Percentiles rank a stretch among this genome's conserved stretches.
phyloP scores from a whole-genome alignment of 2,797 vertebrate species.

The Myotis vivesi region DNA sequence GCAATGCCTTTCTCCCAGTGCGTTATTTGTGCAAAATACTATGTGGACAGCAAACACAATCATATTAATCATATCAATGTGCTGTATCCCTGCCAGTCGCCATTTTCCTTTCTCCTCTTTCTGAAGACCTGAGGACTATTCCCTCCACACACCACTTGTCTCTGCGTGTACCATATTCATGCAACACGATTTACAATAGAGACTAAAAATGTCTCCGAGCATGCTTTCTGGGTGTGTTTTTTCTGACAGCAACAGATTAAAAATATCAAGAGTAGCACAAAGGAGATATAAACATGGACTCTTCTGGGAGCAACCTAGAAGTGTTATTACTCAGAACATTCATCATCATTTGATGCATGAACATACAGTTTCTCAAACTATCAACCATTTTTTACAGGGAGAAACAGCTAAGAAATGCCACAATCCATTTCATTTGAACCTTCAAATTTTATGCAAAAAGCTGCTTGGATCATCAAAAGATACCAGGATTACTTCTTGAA shows the following conservation, averaged over 20 bases:
- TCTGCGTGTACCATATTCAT: not conserved
- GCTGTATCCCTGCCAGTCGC: not conserved
- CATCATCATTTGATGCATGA: slow-evolving; percentile 20
- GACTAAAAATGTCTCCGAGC: not conserved
- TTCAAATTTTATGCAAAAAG: not conserved
- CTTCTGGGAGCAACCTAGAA: not conserved
- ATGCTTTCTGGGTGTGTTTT: not conserved
- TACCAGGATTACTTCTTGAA: not conserved
- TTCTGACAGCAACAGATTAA: not conserved
- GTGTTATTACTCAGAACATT: slow-evolving; percentile 9
- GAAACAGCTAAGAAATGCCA: slow-evolving; percentile 14
- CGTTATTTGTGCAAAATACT: not conserved
- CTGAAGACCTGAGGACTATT: not conserved
- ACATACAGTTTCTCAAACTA: slow-evolving; percentile 4
- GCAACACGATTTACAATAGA: not conserved
- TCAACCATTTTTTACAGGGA: not conserved
- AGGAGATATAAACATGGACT: not conserved
- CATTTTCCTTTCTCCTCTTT: not conserved
- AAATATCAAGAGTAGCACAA: not conserved
- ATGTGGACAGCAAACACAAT: not conserved
- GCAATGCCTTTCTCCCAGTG: not conserved
- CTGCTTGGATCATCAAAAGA: not conserved
- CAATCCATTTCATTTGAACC: not conserved
- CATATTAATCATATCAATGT: not conserved
- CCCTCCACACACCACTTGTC: not conserved